Base-by-base conservation (phyloP, 2,888 invertebrate genomes). In the Temnothorax unifasciatus region DNA sequence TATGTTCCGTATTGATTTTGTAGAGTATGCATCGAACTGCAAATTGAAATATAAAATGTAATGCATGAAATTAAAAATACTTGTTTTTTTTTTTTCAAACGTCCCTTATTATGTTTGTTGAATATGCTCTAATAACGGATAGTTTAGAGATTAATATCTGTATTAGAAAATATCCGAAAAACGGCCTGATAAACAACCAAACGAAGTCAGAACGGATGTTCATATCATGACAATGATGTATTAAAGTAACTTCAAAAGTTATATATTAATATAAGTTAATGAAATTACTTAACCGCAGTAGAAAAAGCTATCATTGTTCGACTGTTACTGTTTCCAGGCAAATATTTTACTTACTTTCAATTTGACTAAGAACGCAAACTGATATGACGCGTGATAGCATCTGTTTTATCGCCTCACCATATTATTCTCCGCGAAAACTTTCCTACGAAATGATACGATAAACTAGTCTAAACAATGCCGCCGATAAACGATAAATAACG, bases 401-500 rank as follows among this genome's bases (percentile, higher is more conserved):
- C 34, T 18, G 1, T 52, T 38, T 52, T 38, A 50, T 66, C 13
- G 34, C 6, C n/a, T 54, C 29, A 3, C 18, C 18, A 15, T 61
- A 41, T 57, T 64, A n/a, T 21, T 57, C 18, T 47, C 1, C 34
- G 50, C 25, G 41, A 29, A 18, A 41, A 57, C 9, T 68, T 41
- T 29, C 29, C 5, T 29, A 18, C 25, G 34, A 13, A 52, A 34
- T n/a, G n/a, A 44, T 6, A 25, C 47, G n/a, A 47, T 71, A 44
- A 68, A 57, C 47, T n/a, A 18, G 2, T n/a, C 15, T 50, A 38
- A 41, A 54, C 54, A 54, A 66, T 25, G 9, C 25, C 15, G 18
- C 3, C 34, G 21, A 59, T 21, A 66, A 66, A 15, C 54, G 21
- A 69, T 79, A 59, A 69, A 69, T 81, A 59, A 71, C 68, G 54